phyloP scores from a whole-genome alignment of 2,113 vertebrate genomes.

The Bos taurus region ARS-UCD2.0 NC_037350.1:49205001-49205500 shows the following conservation, averaged over 20 bases:
- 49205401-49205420: fast-evolving
- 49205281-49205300: not conserved
- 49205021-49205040: too few species aligned
- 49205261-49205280: fast-evolving
- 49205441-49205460: not conserved
- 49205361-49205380: fast-evolving
- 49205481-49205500: not conserved
- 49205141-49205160: not conserved
- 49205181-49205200: not conserved
- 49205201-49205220: fast-evolving
- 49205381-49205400: not conserved
- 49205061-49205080: too few species aligned
- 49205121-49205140: not conserved
- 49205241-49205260: fast-evolving
- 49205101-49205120: too few species aligned
- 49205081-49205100: too few species aligned
- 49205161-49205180: too few species aligned
- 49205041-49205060: too few species aligned
- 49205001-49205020: too few species aligned
- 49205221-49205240: not conserved
- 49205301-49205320: not conserved
- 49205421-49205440: not conserved
- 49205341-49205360: not conserved
- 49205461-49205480: not conserved
- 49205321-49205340: not conserved